Conservation (phyloP, 2,888 invertebrate genomes). For the Operophtera brumata region DNA sequence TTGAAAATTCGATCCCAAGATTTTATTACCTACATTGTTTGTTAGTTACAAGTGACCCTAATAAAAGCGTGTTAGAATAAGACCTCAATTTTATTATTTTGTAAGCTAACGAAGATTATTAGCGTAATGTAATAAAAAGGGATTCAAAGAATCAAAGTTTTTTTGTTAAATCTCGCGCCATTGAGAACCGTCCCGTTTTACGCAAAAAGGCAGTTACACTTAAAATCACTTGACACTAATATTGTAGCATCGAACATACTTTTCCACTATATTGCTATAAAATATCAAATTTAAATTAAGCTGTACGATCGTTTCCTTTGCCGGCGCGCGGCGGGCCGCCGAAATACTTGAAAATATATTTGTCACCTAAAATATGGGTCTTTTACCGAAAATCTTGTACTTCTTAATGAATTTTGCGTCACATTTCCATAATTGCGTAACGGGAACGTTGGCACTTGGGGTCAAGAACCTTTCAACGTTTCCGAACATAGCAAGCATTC, state of each 20-base stretch:
- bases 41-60: no score
- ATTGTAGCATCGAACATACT: slow-evolving; percentile 35
- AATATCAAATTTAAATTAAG: slow-evolving; percentile 58
- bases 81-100: neutral
- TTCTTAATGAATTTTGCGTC: slow-evolving; percentile 53
- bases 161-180: slow-evolving; percentile 24
- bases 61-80: no score
- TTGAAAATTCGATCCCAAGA: no score
- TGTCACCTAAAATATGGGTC: slow-evolving; percentile 20
- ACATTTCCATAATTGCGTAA: slow-evolving; percentile 47
- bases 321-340: slow-evolving; percentile 26
- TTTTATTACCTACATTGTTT: no score
- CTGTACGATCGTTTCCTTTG: slow-evolving; percentile 44
- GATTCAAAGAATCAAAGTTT: slow-evolving; percentile 15
- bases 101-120: neutral
- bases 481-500: slow-evolving; percentile 26
- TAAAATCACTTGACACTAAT: slow-evolving; percentile 25
- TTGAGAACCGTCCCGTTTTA: slow-evolving; percentile 31
- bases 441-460: slow-evolving; percentile 47
- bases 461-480: slow-evolving; percentile 46
- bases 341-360: slow-evolving; percentile 14
- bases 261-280: slow-evolving; percentile 43
- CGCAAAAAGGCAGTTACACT: slow-evolving; percentile 25
- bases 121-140: slow-evolving; percentile 15
- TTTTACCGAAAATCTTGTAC: slow-evolving; percentile 12